Conservation (phyloP, 2,888 invertebrate genomes). For the Alloplasta piceator region DNA sequence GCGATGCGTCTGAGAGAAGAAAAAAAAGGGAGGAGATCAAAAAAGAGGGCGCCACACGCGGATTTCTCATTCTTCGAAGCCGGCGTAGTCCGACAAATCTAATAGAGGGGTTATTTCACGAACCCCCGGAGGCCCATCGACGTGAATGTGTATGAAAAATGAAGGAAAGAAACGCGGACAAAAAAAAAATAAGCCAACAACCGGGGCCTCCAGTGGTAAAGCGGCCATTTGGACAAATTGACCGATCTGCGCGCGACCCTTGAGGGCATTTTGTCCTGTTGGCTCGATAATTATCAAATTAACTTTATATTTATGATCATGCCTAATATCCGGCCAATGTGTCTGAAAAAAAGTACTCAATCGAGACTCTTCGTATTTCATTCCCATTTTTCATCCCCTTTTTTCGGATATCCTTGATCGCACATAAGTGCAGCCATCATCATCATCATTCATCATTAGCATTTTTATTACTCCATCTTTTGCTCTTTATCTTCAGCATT, state of each 20-base stretch:
- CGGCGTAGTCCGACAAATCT: conserved; percentile 60
- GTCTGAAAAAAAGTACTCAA: conserved; percentile 39
- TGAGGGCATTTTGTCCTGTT: conserved; percentile 56
- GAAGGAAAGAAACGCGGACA: conserved; percentile 7
- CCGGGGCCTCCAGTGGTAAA: conserved; percentile 29
- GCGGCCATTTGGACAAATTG: conserved; percentile 65
- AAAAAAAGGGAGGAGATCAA: background rate
- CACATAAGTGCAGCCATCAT: conserved; percentile 40
- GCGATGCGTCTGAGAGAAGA: conserved; percentile 9
- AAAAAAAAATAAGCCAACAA: conserved; percentile 21
- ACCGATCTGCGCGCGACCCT: conserved; percentile 61
- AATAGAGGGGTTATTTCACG: conserved; percentile 63
- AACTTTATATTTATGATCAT: conserved; percentile 62
- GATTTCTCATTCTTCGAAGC: conserved; percentile 57
- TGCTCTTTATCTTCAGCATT: too few species aligned
- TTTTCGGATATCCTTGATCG: conserved; percentile 23
- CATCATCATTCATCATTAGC: conserved; percentile 56
- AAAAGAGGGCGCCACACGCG: conserved; percentile 38
- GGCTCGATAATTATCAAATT: conserved; percentile 63
- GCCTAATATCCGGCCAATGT: conserved; percentile 55
- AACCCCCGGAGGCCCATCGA: conserved; percentile 46
- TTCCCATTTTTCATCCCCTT: conserved; percentile 8
- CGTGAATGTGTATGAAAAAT: conserved; percentile 19
- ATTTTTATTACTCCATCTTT: conserved; percentile 32
- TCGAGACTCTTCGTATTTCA: conserved; percentile 46